Percentiles rank a stretch among this genome's conserved stretches.
These are phyloP conservation scores for Potamarius usumacintae DNA, from an alignment of 2,113 vertebrate species.

Conservation along the genomic window DNA sequence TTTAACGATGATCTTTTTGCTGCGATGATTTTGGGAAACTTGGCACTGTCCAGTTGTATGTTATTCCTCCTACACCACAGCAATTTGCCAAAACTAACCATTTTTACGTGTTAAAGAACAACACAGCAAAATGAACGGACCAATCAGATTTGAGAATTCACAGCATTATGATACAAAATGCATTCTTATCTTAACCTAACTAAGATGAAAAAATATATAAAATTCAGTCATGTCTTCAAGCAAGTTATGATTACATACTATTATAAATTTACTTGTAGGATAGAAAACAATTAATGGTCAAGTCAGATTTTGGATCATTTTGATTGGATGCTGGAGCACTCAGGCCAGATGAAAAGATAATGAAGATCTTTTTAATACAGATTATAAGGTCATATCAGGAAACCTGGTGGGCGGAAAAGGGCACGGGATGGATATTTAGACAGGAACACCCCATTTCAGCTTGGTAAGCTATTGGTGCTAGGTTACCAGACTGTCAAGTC, in stretches of 20 bases:
- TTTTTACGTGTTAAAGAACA: too few species aligned
- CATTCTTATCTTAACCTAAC: not conserved
- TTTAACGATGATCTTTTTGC: too few species aligned
- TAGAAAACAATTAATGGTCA: not conserved
- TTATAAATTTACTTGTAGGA: too few species aligned
- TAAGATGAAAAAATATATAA: not conserved
- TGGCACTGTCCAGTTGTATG: not conserved
- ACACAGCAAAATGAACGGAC: not conserved
- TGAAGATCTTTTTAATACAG: conserved; percentile 40
- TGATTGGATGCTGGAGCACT: not conserved
- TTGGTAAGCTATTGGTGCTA: too few species aligned
- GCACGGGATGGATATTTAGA: conserved; percentile 36
- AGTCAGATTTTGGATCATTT: not conserved
- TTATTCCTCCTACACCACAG: not conserved
- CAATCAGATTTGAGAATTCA: not conserved
- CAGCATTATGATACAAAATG: not conserved
- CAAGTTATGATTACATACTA: not conserved
- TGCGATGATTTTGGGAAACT: too few species aligned
- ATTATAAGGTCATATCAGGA: conserved; percentile 58
- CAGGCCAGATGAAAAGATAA: not conserved
- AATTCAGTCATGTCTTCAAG: not conserved
- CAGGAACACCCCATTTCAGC: not conserved
- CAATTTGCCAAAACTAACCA: not conserved
- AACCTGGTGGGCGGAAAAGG: conserved; percentile 39
- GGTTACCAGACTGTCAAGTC: too few species aligned